These are phyloP conservation scores for Zelleria hepariella DNA, from an alignment of 2,888 invertebrate genomes.

Conservation along the genomic window DNA sequence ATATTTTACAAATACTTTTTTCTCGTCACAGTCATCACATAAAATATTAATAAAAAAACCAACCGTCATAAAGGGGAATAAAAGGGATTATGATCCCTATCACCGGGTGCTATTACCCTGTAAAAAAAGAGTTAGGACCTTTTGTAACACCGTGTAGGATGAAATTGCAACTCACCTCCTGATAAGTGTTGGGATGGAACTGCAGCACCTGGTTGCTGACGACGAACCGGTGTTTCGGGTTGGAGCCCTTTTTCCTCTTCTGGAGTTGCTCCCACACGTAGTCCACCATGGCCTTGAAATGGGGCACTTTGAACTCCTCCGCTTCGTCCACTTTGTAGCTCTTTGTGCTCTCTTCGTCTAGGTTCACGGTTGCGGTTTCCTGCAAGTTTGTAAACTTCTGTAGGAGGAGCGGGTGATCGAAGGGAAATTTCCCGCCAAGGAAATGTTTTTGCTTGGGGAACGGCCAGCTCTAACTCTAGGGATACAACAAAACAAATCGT, in stretches of 20 bases:
- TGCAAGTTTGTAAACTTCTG: neutral
- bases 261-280: slow-evolving; percentile 79
- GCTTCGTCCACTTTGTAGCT: slow-evolving; percentile 35
- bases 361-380: slow-evolving; percentile 38
- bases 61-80: too few species aligned
- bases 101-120: too few species aligned
- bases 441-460: too few species aligned
- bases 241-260: slow-evolving; percentile 67
- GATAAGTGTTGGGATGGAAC: slow-evolving; percentile 78
- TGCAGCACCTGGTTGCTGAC: slow-evolving; percentile 79
- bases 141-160: neutral
- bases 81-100: too few species aligned
- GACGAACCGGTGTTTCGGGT: slow-evolving; percentile 49
- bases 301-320: slow-evolving; percentile 72
- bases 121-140: too few species aligned
- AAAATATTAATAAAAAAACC: too few species aligned
- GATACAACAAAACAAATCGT: too few species aligned
- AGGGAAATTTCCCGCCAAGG: too few species aligned
- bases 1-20: too few species aligned
- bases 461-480: too few species aligned
- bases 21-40: too few species aligned
- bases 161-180: slow-evolving; percentile 72
- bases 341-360: slow-evolving; percentile 47
- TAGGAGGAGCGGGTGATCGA: too few species aligned
- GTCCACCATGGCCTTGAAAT: slow-evolving; percentile 79